Evolutionary conservation across 2,797 vertebrate species (phyloP).

Genomic region (Distichodus sexfasciatus): DNA sequence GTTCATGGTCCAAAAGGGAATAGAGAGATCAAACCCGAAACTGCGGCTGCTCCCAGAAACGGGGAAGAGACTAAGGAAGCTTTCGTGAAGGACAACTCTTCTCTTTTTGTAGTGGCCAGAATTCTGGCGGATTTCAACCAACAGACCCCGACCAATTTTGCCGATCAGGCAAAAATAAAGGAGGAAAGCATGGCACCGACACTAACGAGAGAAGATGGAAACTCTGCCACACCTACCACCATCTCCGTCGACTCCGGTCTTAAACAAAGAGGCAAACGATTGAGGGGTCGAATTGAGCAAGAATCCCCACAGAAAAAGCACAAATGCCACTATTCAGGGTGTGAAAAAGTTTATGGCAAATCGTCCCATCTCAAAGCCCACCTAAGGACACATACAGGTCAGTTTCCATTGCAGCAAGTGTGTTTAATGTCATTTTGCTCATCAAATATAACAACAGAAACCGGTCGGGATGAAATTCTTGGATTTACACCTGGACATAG

Average conservation of each 20-base stretch:
- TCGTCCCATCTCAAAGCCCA: conserved; percentile 99
- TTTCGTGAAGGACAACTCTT: conserved; percentile 86
- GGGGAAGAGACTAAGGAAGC: conserved; percentile 82
- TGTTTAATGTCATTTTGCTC: conserved; percentile 32
- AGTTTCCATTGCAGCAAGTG: conserved; percentile 69
- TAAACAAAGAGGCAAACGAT: conserved; percentile 92
- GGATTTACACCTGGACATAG: background rate
- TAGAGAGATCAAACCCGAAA: conserved; percentile 72
- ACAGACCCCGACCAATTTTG: conserved; percentile 80
- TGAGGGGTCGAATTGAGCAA: conserved; percentile 83
- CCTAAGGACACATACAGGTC: conserved; percentile 99
- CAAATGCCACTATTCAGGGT: conserved; percentile 97
- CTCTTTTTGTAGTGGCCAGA: conserved; percentile 91
- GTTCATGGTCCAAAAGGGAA: conserved; percentile 84
- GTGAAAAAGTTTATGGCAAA: conserved; percentile 99
- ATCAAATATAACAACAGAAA: conserved; percentile 25
- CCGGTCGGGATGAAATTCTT: background rate
- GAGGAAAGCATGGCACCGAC: conserved; percentile 73
- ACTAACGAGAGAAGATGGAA: conserved; percentile 76
- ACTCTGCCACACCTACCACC: conserved; percentile 90
- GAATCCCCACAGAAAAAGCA: conserved; percentile 96
- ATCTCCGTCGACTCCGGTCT: conserved; percentile 79
- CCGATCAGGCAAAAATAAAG: conserved; percentile 75
- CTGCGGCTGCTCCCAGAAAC: conserved; percentile 58
- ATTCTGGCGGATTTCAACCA: conserved; percentile 97